phyloP scores from a whole-genome alignment of 2,797 vertebrate genomes.

The Ptychadena robeensis region DNA sequence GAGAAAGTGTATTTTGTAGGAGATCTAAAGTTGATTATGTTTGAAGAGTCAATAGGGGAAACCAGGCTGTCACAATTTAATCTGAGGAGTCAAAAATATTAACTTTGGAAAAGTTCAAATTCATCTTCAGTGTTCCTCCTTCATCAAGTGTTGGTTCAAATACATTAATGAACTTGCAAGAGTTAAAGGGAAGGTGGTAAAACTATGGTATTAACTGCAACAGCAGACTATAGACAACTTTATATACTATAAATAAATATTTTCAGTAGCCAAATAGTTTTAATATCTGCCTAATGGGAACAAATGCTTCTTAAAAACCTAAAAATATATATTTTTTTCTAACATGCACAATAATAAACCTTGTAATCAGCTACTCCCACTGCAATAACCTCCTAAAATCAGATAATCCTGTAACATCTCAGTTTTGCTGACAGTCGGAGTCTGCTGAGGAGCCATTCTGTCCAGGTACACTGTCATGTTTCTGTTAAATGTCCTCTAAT shows the following conservation, averaged over 20 bases:
- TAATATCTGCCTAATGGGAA: neutral
- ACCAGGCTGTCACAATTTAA: too few species aligned
- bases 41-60: too few species aligned
- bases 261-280: neutral
- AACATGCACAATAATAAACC: neutral
- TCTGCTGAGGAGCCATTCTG: conserved; percentile 74
- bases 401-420: conserved; percentile 75
- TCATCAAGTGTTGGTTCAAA: neutral
- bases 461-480: conserved; percentile 76
- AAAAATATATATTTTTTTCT: neutral
- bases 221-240: neutral
- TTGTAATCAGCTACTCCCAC: neutral
- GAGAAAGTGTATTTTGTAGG: too few species aligned
- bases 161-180: neutral
- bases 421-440: conserved; percentile 72
- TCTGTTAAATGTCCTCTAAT: conserved; percentile 73
- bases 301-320: neutral
- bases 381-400: conserved; percentile 74
- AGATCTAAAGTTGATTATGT: too few species aligned
- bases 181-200: neutral
- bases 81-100: too few species aligned
- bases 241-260: too few species aligned
- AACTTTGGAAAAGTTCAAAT: too few species aligned
- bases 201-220: neutral
- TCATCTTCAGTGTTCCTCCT: neutral